Conservation (phyloP, 2,797 vertebrate species). For the Danio kyathit region DNA sequence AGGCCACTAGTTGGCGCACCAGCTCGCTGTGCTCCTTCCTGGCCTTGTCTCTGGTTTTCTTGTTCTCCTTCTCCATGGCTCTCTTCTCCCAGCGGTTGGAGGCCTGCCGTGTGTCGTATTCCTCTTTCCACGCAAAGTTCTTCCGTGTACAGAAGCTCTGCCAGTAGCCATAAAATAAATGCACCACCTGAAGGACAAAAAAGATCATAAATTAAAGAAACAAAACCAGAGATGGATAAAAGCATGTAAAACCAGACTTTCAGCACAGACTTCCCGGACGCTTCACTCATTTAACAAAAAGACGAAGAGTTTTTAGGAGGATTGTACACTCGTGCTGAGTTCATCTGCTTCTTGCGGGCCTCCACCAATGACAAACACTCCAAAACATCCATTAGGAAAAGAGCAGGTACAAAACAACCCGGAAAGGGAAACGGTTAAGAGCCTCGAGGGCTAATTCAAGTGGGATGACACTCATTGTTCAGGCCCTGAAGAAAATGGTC, state of each 20-base stretch:
- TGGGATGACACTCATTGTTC: conserved; percentile 16
- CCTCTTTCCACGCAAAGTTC: conserved; percentile 96
- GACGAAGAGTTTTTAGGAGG: not conserved
- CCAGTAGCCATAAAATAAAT: conserved; percentile 95
- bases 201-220: too few relatives aligned
- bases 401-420: not conserved
- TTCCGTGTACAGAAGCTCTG: conserved; percentile 96
- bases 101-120: conserved; percentile 93
- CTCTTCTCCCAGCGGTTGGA: conserved; percentile 98
- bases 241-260: not conserved
- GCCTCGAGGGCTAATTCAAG: not conserved
- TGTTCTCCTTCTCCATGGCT: conserved; percentile 99
- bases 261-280: not conserved
- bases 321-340: not conserved
- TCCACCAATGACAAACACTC: conserved; percentile 10
- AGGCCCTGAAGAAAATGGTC: not conserved
- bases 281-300: not conserved
- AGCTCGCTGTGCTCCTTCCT: conserved; percentile 92
- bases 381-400: conserved; percentile 39
- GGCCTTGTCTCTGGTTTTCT: conserved; percentile 90
- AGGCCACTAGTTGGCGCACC: conserved; percentile 91
- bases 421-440: not conserved
- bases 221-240: not conserved
- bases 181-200: conserved; percentile 84
- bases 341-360: not conserved